Evolutionary conservation across 2,113 vertebrate species (phyloP).

Genomic region (Ciconia maguari): DNA sequence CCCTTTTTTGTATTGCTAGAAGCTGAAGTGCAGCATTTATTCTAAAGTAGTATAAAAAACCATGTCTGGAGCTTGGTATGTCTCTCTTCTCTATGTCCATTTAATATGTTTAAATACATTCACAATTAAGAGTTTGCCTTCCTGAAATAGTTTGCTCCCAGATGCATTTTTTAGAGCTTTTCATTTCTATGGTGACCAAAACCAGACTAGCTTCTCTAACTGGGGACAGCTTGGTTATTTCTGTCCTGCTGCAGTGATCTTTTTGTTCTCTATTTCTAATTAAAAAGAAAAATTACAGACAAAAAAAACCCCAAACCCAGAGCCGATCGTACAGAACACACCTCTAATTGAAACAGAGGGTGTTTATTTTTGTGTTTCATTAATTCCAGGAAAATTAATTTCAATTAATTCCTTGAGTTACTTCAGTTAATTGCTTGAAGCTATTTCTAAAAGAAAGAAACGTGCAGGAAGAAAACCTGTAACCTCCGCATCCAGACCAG

Average conservation of each 20-base stretch:
- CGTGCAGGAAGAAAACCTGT: accelerated
- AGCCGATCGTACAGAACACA: not conserved
- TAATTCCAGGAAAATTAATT: not conserved
- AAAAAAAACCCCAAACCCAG: not conserved
- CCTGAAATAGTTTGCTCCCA: not conserved
- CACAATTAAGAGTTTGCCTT: not conserved
- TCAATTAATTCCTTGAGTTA: not conserved
- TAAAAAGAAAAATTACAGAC: not conserved
- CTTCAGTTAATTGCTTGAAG: not conserved
- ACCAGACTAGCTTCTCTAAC: not conserved
- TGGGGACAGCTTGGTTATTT: no score
- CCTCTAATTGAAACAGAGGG: not conserved
- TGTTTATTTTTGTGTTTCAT: no score
- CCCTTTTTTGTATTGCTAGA: not conserved
- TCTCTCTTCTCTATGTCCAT: accelerated
- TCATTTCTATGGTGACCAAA: not conserved
- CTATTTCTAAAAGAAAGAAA: not conserved
- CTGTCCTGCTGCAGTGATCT: not conserved
- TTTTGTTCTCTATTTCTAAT: not conserved
- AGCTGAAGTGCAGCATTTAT: not conserved
- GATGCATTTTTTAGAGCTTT: not conserved
- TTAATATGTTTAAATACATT: not conserved
- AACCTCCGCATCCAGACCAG: accelerated
- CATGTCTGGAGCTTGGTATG: not conserved
- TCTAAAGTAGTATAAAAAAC: not conserved